Evolutionary conservation across 1,140 invertebrate genomes (phyloP).

Genomic region (Eumeta japonica): DNA sequence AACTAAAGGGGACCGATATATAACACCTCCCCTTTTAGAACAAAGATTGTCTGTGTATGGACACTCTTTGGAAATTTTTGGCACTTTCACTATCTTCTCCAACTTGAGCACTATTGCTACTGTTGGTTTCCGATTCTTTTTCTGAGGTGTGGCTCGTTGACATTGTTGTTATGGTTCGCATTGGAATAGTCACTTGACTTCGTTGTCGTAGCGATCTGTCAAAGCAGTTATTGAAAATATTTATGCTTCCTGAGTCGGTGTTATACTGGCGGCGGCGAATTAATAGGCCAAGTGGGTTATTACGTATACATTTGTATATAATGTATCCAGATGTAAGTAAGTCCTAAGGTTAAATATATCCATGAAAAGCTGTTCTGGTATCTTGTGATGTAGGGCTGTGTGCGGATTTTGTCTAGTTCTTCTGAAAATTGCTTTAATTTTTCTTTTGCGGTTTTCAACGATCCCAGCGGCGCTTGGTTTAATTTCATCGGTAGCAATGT

Average conservation of each 20-base stretch:
- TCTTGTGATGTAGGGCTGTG: neutral
- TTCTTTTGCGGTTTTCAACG: slow-evolving; percentile 6
- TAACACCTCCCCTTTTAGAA: too few species aligned
- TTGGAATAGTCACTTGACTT: too few species aligned
- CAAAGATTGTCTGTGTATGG: too few species aligned
- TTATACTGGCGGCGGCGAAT: neutral
- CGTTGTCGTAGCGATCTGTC: slow-evolving; percentile 2
- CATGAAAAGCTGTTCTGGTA: neutral
- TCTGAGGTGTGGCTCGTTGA: too few species aligned
- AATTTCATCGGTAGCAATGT: slow-evolving; percentile 6
- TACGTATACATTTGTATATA: neutral
- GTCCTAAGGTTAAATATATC: neutral
- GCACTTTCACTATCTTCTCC: too few species aligned
- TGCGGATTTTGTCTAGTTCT: slow-evolving; percentile 5
- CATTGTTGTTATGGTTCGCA: too few species aligned
- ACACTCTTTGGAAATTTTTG: too few species aligned
- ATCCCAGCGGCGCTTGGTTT: slow-evolving; percentile 8
- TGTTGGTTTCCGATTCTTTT: too few species aligned
- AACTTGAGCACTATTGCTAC: too few species aligned
- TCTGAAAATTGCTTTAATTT: slow-evolving; percentile 7
- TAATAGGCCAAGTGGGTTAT: too few species aligned
- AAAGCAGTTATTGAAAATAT: slow-evolving; percentile 12
- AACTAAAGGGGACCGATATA: too few species aligned
- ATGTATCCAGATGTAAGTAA: neutral
- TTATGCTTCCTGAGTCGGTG: slow-evolving; percentile 4